These are phyloP conservation scores for Rutilus rutilus DNA, from an alignment of 2,113 vertebrate species.

Conservation along the genomic window DNA sequence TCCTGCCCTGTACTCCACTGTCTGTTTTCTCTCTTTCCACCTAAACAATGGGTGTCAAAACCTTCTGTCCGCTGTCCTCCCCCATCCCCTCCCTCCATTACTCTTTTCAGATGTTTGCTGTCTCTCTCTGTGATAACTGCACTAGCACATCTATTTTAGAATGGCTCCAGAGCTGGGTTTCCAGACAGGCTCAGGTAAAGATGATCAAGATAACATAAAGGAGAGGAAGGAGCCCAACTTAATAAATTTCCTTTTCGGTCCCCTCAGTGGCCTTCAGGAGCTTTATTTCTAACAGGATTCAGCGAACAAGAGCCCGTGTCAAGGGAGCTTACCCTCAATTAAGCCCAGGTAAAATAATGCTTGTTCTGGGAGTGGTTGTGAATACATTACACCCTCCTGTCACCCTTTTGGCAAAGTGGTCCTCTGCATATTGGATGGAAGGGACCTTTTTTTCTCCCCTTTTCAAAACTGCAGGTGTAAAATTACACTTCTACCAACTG, in stretches of 20 bases:
- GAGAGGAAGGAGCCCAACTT: constrained; percentile 21
- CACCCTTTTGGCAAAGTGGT: constrained; percentile 49
- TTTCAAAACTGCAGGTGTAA: constrained; percentile 39
- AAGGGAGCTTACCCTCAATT: constrained; percentile 80
- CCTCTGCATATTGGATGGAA: constrained; percentile 37
- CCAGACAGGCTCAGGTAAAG: constrained; percentile 57
- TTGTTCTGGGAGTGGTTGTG: constrained; percentile 63
- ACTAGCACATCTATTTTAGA: constrained; percentile 74
- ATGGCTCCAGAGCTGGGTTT: constrained; percentile 65
- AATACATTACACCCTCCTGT: constrained; percentile 74
- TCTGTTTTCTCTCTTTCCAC: constrained; percentile 58
- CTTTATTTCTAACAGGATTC: constrained; percentile 71
- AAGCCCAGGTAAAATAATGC: constrained; percentile 78
- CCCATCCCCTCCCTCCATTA: constrained; percentile 39
- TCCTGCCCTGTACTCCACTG: constrained; percentile 69
- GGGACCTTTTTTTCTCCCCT: neutral
- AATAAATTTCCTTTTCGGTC: constrained; percentile 67
- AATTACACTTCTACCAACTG: constrained; percentile 38
- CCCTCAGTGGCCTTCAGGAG: constrained; percentile 62
- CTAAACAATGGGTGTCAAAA: constrained; percentile 68
- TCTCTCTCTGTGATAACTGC: constrained; percentile 64
- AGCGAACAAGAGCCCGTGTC: constrained; percentile 69
- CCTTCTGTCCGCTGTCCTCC: constrained; percentile 56
- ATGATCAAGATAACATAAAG: constrained; percentile 22
- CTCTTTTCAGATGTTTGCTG: constrained; percentile 50